Conservation (phyloP, 2,113 vertebrate species). For the Aythya baeri region DNA sequence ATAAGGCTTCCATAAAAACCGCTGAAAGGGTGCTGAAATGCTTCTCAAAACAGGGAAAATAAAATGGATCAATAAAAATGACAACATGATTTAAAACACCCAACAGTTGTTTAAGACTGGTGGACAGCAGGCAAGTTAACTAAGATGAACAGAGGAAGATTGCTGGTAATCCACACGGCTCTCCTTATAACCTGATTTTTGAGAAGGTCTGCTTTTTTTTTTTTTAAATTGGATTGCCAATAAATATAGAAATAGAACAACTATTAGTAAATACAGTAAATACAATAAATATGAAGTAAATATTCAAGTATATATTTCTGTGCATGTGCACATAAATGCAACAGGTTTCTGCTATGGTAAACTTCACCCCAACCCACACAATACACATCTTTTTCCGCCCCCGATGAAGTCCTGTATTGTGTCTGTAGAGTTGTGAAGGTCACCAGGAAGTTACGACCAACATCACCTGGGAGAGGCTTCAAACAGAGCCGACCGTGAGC, state of each 20-base stretch:
- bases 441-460: not conserved
- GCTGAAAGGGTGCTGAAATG: not conserved
- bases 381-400: not conserved
- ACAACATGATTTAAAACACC: not conserved
- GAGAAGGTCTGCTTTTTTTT: not conserved
- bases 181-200: not conserved
- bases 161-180: not conserved
- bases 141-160: fast-evolving
- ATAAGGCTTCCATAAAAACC: not conserved
- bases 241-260: not conserved
- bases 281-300: not conserved
- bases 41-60: not conserved
- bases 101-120: not conserved
- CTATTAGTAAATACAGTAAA: not conserved
- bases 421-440: not conserved
- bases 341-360: not conserved
- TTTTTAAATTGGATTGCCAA: not conserved
- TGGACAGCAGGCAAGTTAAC: fast-evolving
- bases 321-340: not conserved
- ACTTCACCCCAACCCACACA: not conserved
- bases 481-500: not conserved
- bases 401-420: not conserved
- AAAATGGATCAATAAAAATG: not conserved
- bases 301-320: not conserved
- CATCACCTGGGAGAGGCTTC: not conserved